These are phyloP conservation scores for Dicaeum eximium DNA, from an alignment of 2,113 vertebrate species.

Conservation along the genomic window DNA sequence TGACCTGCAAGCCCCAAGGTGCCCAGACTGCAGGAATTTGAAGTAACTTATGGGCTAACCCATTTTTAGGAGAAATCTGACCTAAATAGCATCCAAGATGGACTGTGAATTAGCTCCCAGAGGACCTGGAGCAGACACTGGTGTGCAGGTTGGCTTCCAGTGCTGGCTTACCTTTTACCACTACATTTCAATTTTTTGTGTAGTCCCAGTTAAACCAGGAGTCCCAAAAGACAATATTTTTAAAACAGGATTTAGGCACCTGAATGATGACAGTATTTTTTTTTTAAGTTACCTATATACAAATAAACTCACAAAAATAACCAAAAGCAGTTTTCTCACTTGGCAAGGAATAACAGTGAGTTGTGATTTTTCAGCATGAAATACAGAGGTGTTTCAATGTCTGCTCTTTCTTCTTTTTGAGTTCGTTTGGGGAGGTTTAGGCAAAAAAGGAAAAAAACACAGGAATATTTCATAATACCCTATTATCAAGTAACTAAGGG, in stretches of 20 bases:
- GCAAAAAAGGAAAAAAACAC: neutral
- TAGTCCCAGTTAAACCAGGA: neutral
- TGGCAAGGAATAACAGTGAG: neutral
- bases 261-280: neutral
- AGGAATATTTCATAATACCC: neutral
- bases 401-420: neutral
- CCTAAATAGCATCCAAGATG: neutral
- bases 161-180: neutral
- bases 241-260: neutral
- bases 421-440: neutral
- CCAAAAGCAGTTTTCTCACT: neutral
- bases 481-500: neutral
- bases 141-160: neutral
- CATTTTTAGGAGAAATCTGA: neutral
- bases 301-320: neutral
- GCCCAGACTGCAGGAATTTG: neutral
- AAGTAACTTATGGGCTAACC: neutral
- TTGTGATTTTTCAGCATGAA: neutral
- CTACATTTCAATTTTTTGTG: neutral
- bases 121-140: neutral
- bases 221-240: neutral
- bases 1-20: neutral
- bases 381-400: neutral
- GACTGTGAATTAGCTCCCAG: neutral
- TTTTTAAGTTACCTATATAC: neutral